Conservation (phyloP, 2,113 vertebrate species). For the Sterrhoptilus dennistouni region DNA sequence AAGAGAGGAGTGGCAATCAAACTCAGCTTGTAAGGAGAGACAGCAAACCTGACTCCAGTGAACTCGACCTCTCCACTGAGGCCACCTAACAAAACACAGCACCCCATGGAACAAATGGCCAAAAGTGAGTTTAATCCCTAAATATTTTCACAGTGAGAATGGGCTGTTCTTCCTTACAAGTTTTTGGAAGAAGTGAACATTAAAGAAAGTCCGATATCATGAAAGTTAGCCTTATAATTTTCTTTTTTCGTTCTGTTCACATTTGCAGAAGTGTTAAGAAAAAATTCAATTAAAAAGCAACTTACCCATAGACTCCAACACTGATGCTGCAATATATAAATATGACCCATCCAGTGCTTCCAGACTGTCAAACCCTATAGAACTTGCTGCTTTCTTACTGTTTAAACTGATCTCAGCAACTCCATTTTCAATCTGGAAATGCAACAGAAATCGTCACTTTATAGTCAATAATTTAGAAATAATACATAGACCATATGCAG, state of each 20-base stretch:
- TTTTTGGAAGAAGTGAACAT: neutral
- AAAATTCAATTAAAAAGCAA: neutral
- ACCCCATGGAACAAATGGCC: neutral
- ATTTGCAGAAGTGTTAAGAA: neutral
- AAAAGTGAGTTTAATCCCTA: neutral
- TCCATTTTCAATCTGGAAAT: slow-evolving; percentile 71
- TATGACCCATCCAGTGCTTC: slow-evolving; percentile 69
- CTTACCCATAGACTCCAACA: slow-evolving; percentile 74
- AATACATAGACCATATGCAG: neutral
- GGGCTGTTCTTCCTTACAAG: neutral
- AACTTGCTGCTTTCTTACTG: slow-evolving; percentile 60
- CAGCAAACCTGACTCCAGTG: slow-evolving; percentile 77
- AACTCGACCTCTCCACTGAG: slow-evolving; percentile 86
- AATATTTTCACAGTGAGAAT: neutral
- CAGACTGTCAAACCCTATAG: slow-evolving; percentile 56
- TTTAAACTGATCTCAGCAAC: slow-evolving; percentile 67
- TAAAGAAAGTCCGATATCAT: neutral
- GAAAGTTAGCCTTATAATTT: neutral
- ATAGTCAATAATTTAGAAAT: neutral
- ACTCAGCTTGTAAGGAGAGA: slow-evolving; percentile 84
- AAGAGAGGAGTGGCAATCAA: slow-evolving; percentile 89
- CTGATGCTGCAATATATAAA: slow-evolving; percentile 74
- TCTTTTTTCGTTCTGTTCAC: neutral
- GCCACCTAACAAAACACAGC: slow-evolving; percentile 78
- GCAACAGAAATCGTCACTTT: neutral